These are phyloP conservation scores for Latrodectus elegans DNA, from an alignment of 2,888 invertebrate species.

Conservation along the genomic window DNA sequence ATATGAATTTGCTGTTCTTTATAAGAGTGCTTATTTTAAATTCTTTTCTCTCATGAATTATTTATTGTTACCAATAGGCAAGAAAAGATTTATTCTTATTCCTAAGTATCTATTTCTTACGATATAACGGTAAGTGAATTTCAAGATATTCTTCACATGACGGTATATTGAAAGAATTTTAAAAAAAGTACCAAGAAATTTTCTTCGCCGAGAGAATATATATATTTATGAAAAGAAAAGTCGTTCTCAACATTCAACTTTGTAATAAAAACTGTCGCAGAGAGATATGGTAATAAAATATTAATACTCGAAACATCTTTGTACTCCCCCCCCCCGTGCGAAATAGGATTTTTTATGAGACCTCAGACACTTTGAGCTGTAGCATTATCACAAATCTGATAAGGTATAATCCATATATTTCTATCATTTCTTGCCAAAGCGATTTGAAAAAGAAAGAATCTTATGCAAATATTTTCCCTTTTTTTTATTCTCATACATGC, in stretches of 20 bases:
- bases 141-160: conserved; percentile 6
- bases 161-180: conserved; percentile 56
- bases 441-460: conserved; percentile 50
- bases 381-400: conserved; percentile 55
- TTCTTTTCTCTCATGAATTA: too few relatives aligned
- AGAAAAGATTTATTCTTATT: too few relatives aligned
- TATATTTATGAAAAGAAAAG: conserved; percentile 12
- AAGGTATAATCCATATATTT: conserved; percentile 65
- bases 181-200: conserved; percentile 27
- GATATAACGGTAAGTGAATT: too few relatives aligned
- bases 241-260: conserved; percentile 61
- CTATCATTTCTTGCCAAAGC: conserved; percentile 58
- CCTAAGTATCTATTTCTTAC: too few relatives aligned
- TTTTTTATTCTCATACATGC: conserved; percentile 17
- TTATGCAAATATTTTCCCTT: conserved; percentile 63
- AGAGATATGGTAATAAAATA: conserved; percentile 63
- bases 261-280: conserved; percentile 55
- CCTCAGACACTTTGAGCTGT: conserved; percentile 17
- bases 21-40: too few relatives aligned
- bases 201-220: conserved; percentile 15
- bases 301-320: conserved; percentile 20
- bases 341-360: conserved; percentile 10
- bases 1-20: too few relatives aligned
- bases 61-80: too few relatives aligned
- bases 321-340: not conserved